These are phyloP conservation scores for Aldabrachelys gigantea DNA, from an alignment of 2,113 vertebrate species.

Conservation along the genomic window DNA sequence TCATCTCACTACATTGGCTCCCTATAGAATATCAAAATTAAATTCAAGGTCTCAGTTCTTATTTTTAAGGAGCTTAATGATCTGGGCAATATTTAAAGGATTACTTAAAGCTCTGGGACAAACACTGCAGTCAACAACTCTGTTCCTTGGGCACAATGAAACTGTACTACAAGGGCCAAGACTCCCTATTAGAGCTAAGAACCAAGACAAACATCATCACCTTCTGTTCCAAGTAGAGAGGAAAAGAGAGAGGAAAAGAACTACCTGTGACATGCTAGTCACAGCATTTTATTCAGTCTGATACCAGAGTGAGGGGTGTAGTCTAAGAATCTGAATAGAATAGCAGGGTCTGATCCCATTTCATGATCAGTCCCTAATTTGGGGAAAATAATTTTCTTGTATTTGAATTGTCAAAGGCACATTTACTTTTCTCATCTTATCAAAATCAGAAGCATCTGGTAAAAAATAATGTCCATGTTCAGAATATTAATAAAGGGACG, in stretches of 20 bases:
- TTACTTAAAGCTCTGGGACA: background rate
- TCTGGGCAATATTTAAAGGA: background rate
- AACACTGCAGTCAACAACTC: background rate
- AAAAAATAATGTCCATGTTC: too few relatives aligned
- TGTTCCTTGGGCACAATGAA: background rate
- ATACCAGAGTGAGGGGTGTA: background rate
- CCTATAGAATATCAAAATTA: accelerated
- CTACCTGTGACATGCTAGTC: accelerated
- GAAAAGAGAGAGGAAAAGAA: background rate
- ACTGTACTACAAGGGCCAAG: background rate
- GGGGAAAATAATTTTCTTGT: background rate
- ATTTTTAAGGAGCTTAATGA: background rate
- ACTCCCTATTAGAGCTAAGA: background rate
- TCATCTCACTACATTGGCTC: background rate
- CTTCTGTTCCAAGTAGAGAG: background rate
- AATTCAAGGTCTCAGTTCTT: background rate
- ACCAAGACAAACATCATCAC: background rate
- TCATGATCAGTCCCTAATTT: background rate
- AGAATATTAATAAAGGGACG: too few relatives aligned
- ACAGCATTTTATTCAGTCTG: background rate
- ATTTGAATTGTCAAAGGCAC: background rate
- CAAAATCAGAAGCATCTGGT: background rate
- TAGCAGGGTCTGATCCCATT: background rate
- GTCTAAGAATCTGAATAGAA: background rate
- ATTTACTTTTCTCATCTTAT: background rate